A percentile compares a stretch with the other conserved stretches of the same genome.
Conservation (phyloP, 2,888 invertebrate genomes). For the Ormia ochracea region DNA sequence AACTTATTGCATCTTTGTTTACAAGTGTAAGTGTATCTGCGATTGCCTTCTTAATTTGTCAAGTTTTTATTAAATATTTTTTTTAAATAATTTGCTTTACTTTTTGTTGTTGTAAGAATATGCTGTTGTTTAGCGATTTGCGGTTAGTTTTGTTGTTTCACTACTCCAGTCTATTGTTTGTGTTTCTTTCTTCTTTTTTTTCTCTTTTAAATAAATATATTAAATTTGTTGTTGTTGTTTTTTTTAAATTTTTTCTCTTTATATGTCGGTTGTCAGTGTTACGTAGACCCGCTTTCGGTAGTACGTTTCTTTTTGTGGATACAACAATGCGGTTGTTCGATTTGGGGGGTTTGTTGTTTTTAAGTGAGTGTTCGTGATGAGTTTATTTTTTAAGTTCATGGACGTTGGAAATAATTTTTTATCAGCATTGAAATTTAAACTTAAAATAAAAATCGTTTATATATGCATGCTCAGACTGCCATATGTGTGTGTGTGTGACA, state of each 20-base stretch:
- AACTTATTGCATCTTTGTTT: background rate
- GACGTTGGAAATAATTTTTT: constrained; percentile 44
- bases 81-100: background rate
- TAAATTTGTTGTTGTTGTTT: background rate
- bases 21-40: background rate
- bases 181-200: too few species aligned
- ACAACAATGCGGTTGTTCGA: background rate
- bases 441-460: constrained; percentile 10
- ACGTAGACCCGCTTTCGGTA: background rate
- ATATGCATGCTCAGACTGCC: too few species aligned
- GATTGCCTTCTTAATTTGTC: background rate
- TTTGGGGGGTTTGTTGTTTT: background rate
- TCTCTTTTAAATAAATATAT: constrained; percentile 17
- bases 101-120: background rate
- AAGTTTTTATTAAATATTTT: background rate
- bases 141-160: background rate
- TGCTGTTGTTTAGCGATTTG: background rate
- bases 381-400: constrained; percentile 51
- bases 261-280: background rate
- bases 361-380: background rate
- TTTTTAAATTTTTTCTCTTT: background rate
- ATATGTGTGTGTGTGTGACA: too few species aligned
- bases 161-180: background rate
- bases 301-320: background rate
- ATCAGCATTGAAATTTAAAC: constrained; percentile 53